Base-by-base conservation (phyloP, 2,888 invertebrate species). In the Drosophila infuscata region DNA sequence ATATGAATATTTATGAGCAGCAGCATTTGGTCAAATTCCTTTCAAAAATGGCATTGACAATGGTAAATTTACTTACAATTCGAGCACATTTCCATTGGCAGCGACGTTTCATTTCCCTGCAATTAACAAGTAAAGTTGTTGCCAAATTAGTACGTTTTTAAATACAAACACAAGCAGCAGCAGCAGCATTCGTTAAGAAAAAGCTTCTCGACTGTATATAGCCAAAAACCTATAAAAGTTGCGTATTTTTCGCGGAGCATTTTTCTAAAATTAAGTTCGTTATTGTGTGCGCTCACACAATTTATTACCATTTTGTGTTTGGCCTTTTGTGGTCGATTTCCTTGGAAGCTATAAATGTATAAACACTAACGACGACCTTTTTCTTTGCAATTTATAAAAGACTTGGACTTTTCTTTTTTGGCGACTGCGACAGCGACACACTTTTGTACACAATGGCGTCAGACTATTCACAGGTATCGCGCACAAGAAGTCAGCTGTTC, bases 61-160 rank as follows among this genome's bases (percentile, higher is more conserved):
- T 49, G 33, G 51, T 8, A 12, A 62, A 64, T 71, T 52, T 61
- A 78, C 78, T 78, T 75, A 78, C 78, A 85, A 60, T 85, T 85
- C 66, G 85, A 87, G 80, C 85, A 85, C 85, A 85, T 85, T 80
- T 85, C 85, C 85, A 85, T 85, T 20, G 85, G 85, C 58, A 85
- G 76, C 64, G 85, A 85, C 51, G 85, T 67, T 63, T 85, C 85
- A 78, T 85, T 85, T 82, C 85, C 85, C 85, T 78, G 77, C 51
- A 76, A 80, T 20, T 29, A 33, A 41, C 3, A 56, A 41, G 41
- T 41, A 57, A 41, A 38, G 25, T 56, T 43, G 29, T 36, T 33
- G 25, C 57, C 57, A 57, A 57, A 57, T 57, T 20, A 57, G 57
- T 43, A 43, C 15, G 32, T 43, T 57, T 43, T 57, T 9, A 43